Evolutionary conservation across 2,113 vertebrate genomes (phyloP), one percentile per base, ranked within the genome.

Genomic region (Dicaeum eximium): DNA sequence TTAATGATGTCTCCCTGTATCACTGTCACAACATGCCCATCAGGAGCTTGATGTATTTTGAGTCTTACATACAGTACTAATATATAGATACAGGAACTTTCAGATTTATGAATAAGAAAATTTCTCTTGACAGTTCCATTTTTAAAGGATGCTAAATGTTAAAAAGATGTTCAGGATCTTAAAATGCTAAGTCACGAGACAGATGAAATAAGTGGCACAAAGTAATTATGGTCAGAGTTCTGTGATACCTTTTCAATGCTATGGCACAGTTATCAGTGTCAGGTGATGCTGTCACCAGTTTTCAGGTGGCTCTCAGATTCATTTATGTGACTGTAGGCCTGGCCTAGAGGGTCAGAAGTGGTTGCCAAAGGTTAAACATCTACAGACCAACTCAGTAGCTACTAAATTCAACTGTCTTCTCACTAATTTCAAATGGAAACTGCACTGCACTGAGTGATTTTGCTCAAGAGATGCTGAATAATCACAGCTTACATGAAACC

Each of bases 401-500:
- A 56, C 77, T 69, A 31, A 90, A 86, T 40, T 73, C 72, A 74
- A 66, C 38, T 61, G 13, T 54, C 78, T 90, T 80, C 74, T 54
- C 31, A 71, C 23, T 65, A 61, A 73, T 70, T 60, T 92, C 50
- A 94, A 90, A 88, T 75, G 62, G 47, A 80, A 95, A 73, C 67
- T 73, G 56, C 58, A 75, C 64, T 66, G 51, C 66, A 48, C 28
- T 35, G 64, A 44, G 44, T 80, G 88, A 67, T 94, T 96, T 88
- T 94, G 50, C 74, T 86, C 72, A 95, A 93, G 80, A 85, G 80
- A 86, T 71, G 81, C 71, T 93, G 93, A 93, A 90, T 86, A 95
- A 92, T 93, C 91, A 77, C 71, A 93, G 79, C 44, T 93, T 72
- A 62, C 62, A 48, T 57, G 90, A 92, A 93, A 90, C 84, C 86